A percentile compares a stretch with the other conserved stretches of the same genome.
These are phyloP conservation scores for Hemibagrus guttatus DNA, from an alignment of 2,797 vertebrate species.

Conservation along the genomic window DNA sequence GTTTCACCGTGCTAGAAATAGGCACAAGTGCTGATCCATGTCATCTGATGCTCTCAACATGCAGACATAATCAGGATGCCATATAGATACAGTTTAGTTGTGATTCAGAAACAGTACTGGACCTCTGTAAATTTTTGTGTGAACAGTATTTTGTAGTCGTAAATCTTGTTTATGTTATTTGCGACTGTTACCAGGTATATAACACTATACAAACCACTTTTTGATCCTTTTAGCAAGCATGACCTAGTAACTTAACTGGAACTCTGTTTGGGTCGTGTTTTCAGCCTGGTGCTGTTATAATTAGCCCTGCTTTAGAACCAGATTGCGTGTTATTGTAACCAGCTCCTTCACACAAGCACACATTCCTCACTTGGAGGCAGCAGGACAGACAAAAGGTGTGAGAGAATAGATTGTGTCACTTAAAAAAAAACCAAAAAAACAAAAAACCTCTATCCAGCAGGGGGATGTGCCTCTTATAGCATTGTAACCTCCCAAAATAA, in stretches of 20 bases:
- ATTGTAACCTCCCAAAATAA: conserved; percentile 68
- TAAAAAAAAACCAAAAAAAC: too few species aligned
- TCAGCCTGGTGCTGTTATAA: conserved; percentile 63
- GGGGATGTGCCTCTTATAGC: conserved; percentile 65
- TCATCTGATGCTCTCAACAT: conserved; percentile 46
- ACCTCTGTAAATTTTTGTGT: neutral
- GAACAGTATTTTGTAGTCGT: neutral
- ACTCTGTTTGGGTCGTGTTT: conserved; percentile 65
- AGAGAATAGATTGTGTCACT: conserved; percentile 63
- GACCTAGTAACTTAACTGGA: conserved; percentile 18
- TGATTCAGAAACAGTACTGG: conserved; percentile 32
- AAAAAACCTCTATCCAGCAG: conserved; percentile 60
- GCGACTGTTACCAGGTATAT: neutral
- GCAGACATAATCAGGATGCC: conserved; percentile 44
- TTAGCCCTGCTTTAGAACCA: conserved; percentile 66
- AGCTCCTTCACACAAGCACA: conserved; percentile 41
- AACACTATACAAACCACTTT: neutral
- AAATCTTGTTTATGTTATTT: neutral
- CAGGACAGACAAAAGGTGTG: conserved; percentile 57
- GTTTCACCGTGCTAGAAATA: conserved; percentile 47
- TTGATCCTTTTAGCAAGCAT: conserved; percentile 16
- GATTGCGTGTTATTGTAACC: conserved; percentile 47
- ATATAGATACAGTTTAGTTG: conserved; percentile 32
- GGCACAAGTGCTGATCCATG: conserved; percentile 43
- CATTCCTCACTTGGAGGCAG: conserved; percentile 30